A percentile compares a stretch with the other conserved stretches of the same genome.
Evolutionary conservation across 2,888 invertebrate genomes (phyloP).

Genomic region (Dromius quadrimaculatus): DNA sequence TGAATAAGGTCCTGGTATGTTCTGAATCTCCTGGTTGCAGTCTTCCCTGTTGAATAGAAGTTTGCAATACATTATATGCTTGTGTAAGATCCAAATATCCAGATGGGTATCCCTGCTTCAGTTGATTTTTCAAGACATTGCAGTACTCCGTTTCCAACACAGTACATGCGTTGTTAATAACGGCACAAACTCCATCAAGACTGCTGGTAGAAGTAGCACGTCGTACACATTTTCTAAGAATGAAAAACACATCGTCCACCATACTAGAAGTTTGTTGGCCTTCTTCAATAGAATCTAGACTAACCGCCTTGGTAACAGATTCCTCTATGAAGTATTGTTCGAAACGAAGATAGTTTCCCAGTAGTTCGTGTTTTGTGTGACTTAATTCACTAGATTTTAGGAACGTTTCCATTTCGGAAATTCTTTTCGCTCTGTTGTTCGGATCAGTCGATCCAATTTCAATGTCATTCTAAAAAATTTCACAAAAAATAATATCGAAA

Average conservation of each 20-base stretch:
- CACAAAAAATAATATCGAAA: background rate
- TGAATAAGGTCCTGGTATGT: constrained; percentile 79
- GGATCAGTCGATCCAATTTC: constrained; percentile 72
- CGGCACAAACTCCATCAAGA: constrained; percentile 95
- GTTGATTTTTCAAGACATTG: constrained; percentile 77
- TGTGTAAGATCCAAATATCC: constrained; percentile 83
- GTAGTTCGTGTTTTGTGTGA: constrained; percentile 82
- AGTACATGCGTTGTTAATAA: constrained; percentile 92
- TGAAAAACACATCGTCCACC: constrained; percentile 98
- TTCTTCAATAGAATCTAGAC: constrained; percentile 80
- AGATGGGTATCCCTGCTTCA: constrained; percentile 84
- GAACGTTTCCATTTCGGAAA: constrained; percentile 73
- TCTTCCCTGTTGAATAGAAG: constrained; percentile 83
- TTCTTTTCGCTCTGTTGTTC: constrained; percentile 66
- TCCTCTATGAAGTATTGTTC: constrained; percentile 97
- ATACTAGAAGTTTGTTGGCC: constrained; percentile 87
- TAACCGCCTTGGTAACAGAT: constrained; percentile 91
- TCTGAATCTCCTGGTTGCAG: constrained; percentile 84
- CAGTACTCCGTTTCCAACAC: constrained; percentile 89
- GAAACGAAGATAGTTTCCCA: constrained; percentile 89
- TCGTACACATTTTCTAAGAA: constrained; percentile 94
- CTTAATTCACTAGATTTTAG: constrained; percentile 80
- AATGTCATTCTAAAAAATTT: constrained; percentile 70
- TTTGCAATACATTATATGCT: constrained; percentile 86
- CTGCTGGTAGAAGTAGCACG: constrained; percentile 92